Conservation (phyloP, 2,888 invertebrate genomes). For the Meta bourneti region DNA sequence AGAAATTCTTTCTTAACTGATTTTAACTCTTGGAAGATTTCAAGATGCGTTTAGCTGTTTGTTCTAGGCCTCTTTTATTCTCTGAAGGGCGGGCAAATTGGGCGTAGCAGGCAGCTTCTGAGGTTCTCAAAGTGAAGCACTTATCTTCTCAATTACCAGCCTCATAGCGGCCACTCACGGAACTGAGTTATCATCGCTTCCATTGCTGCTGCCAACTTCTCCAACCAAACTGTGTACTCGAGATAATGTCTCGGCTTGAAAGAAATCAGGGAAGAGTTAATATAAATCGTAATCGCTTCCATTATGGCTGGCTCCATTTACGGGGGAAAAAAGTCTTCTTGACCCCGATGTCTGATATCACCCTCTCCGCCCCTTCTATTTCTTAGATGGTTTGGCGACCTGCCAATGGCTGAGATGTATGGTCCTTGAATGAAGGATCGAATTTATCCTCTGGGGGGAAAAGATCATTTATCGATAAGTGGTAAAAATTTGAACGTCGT, state of each 20-base stretch:
- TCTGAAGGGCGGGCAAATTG: not conserved
- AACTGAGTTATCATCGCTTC: not conserved
- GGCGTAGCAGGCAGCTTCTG: not conserved
- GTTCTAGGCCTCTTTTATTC: not conserved
- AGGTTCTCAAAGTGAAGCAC: not conserved
- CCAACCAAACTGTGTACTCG: not conserved
- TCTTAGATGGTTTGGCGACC: not conserved
- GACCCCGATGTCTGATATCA: not conserved
- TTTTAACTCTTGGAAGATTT: no score
- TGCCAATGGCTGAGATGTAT: not conserved
- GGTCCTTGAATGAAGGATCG: not conserved
- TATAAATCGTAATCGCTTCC: not conserved
- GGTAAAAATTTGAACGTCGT: not conserved
- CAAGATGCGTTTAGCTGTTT: not conserved
- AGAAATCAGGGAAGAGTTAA: not conserved
- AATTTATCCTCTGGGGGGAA: not conserved
- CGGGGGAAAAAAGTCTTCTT: not conserved
- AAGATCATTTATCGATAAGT: not conserved
- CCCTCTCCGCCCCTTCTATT: no score
- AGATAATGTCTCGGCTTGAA: not conserved
- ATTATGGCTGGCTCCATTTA: not conserved
- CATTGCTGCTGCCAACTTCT: not conserved
- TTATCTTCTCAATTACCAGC: not conserved
- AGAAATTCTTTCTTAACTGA: no score
- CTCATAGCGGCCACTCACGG: not conserved